phyloP scores from a whole-genome alignment of 2,113 vertebrate genomes.

The Argyrosomus japonicus region DNA sequence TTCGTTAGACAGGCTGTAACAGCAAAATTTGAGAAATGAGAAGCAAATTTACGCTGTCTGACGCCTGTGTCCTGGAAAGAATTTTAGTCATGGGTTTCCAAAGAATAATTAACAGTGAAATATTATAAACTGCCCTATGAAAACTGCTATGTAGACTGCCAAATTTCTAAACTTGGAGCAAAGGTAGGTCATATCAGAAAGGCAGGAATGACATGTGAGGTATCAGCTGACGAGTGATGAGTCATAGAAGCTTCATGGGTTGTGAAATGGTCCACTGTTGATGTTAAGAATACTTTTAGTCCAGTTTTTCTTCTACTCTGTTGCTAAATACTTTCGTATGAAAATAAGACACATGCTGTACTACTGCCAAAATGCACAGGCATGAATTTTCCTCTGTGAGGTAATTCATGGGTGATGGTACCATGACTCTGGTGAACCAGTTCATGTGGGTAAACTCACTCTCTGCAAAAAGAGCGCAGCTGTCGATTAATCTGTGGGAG shows the following conservation, averaged over 20 bases:
- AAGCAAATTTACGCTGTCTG: constrained; percentile 64
- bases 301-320: neutral
- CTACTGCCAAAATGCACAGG: constrained; percentile 19
- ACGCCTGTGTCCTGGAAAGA: constrained; percentile 70
- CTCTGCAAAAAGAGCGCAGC: constrained; percentile 66
- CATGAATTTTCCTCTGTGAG: constrained; percentile 41
- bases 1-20: constrained; percentile 52
- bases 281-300: constrained; percentile 8
- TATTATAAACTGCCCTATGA: constrained; percentile 78
- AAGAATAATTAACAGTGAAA: constrained; percentile 79
- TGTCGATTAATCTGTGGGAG: constrained; percentile 77
- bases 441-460: constrained; percentile 61
- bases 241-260: constrained; percentile 28
- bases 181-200: constrained; percentile 24
- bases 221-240: constrained; percentile 44
- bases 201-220: constrained; percentile 43
- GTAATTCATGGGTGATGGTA: constrained; percentile 53
- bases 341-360: constrained; percentile 24
- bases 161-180: constrained; percentile 61
- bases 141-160: constrained; percentile 56
- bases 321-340: constrained; percentile 20
- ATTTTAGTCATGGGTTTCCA: constrained; percentile 55
- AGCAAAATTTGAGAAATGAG: constrained; percentile 66
- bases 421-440: constrained; percentile 44
- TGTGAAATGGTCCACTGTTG: constrained; percentile 20